Evolutionary conservation across 2,888 invertebrate genomes (phyloP).

Genomic region (Acanthococcus lagerstroemiae): DNA sequence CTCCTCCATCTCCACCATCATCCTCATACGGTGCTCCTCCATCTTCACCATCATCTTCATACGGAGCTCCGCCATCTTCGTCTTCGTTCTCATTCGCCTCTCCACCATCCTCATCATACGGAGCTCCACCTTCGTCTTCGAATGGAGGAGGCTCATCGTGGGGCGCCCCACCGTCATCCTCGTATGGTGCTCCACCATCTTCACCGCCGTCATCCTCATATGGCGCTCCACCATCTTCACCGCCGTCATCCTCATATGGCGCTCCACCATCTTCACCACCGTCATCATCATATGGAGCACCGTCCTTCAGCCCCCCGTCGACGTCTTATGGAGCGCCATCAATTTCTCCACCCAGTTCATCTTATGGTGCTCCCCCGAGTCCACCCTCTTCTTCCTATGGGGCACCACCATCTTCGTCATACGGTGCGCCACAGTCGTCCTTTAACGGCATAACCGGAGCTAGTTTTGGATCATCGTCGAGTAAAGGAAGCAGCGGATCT

Average conservation of each 20-base stretch:
- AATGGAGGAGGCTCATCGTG: too few relatives aligned
- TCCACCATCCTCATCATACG: slow-evolving; percentile 32
- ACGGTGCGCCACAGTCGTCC: slow-evolving; percentile 22
- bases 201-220: slow-evolving; percentile 12
- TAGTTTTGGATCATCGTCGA: slow-evolving; percentile 1
- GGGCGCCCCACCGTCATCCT: slow-evolving; percentile 13
- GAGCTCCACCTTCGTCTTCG: slow-evolving; percentile 27
- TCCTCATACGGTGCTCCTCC: slow-evolving; percentile 37
- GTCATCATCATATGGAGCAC: slow-evolving; percentile 32
- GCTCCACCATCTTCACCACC: slow-evolving; percentile 27
- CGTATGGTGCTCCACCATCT: slow-evolving; percentile 22
- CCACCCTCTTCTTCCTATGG: slow-evolving; percentile 23
- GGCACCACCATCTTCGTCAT: slow-evolving; percentile 11
- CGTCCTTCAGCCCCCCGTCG: slow-evolving; percentile 27
- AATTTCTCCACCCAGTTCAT: not conserved
- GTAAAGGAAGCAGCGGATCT: not conserved
- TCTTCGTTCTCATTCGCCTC: slow-evolving; percentile 19
- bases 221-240: slow-evolving; percentile 11
- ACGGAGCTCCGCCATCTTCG: slow-evolving; percentile 23
- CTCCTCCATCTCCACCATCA: slow-evolving; percentile 35
- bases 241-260: slow-evolving; percentile 30
- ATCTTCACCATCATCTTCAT: slow-evolving; percentile 25
- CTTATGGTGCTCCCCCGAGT: slow-evolving; percentile 14
- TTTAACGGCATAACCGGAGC: slow-evolving; percentile 28
- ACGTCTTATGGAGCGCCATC: slow-evolving; percentile 31